Base-by-base conservation (phyloP, 30 jellyfish, hydroid and myxozoan species). In the Mastigias papua region DNA sequence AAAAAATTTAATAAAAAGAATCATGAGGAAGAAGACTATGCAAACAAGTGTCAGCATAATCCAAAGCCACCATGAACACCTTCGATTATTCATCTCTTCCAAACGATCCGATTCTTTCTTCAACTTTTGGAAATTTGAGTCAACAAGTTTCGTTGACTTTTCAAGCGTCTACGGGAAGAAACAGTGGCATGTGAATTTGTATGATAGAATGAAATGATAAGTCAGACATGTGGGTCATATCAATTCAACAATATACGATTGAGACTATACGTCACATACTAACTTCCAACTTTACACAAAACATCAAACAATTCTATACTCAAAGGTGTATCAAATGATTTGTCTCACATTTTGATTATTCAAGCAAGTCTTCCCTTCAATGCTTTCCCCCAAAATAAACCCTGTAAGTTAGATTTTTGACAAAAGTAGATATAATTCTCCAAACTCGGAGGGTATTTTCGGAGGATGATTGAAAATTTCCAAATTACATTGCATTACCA, bases 1-100 rank as follows among this genome's bases (percentile, higher is more conserved):
- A 28, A 95, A 73, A 70, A 95, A 90, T 34, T 83, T 89, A 78
- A 95, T 95, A 66, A 95, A 95, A 17, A 95, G 67, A 60, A 95
- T 90, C 99, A 95, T 95, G 20, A 91, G 19, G 29, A 95, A 51
- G 82, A 88, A 95, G 26, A 90, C 98, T 21, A 81, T 74, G 42
- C 97, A 95, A 35, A 95, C 99, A 69, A 90, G 68, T 19, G 69
- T 75, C 19, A 95, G 84, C 98, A 95, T 86, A 30, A 95, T 82
- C 99, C 99, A 95, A 0, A 95, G 76, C 90, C 98, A 76, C 95
- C 97, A 90, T 7, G 99, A 90, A 77, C 99, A 95, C 20, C 71
- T 84, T 54, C 96, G 77, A 25, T 79, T 86, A 77, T 86, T 95
- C 87, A 88, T 85, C 79, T 86, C 97, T 81, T 95, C 99, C 65